These are phyloP conservation scores for Emmelina monodactyla DNA, from an alignment of 2,888 invertebrate species.

Conservation along the genomic window DNA sequence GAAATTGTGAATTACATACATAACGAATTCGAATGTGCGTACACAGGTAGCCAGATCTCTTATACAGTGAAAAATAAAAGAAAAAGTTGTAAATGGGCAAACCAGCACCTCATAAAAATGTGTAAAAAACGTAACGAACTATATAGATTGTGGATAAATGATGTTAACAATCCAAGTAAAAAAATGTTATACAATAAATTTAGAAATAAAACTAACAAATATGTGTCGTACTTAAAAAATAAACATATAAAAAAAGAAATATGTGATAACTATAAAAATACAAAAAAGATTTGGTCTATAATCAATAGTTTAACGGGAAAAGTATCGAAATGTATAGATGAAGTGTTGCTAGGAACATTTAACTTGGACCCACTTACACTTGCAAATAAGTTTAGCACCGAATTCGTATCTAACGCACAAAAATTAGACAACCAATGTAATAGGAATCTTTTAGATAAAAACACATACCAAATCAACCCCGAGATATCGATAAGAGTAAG, in stretches of 20 bases:
- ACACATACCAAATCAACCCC: background rate
- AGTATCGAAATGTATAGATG: constrained; percentile 7
- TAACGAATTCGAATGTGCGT: background rate
- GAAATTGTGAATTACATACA: constrained; percentile 4
- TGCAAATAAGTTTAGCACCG: constrained; percentile 5
- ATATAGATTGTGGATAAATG: constrained; percentile 5
- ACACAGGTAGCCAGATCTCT: constrained; percentile 1
- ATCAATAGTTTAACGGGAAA: constrained; percentile 9
- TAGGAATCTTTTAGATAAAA: background rate
- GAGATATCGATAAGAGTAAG: constrained; percentile 3
- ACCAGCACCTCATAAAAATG: constrained; percentile 5
- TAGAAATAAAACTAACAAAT: constrained; percentile 11
- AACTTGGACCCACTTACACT: background rate
- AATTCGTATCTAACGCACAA: constrained; percentile 5
- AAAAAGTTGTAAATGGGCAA: constrained; percentile 7
- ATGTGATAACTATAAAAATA: constrained; percentile 7
- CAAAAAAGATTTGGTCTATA: constrained; percentile 8
- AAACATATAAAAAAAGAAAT: constrained; percentile 8
- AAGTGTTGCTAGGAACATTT: constrained; percentile 5
- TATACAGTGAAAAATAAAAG: background rate
- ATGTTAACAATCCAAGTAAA: constrained; percentile 6
- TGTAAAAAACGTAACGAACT: constrained; percentile 7
- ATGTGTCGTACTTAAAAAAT: constrained; percentile 7
- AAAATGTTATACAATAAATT: constrained; percentile 8
- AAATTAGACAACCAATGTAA: constrained; percentile 4